Evolutionary conservation across 2,797 vertebrate genomes (phyloP).

Genomic region (Melanotaenia pygmaea): DNA sequence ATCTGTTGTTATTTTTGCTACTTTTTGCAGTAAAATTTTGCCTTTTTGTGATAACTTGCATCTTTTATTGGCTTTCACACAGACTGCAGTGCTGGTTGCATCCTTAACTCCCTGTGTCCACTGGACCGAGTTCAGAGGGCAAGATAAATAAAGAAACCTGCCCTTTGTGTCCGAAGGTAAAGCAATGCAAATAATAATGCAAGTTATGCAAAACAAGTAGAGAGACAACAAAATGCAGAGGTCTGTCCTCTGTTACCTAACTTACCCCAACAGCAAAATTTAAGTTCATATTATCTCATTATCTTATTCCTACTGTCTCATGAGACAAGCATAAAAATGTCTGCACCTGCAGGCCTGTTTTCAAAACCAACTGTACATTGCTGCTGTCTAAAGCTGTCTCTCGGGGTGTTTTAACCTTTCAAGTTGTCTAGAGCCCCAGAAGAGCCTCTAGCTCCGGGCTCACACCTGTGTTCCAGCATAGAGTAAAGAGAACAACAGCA

Average conservation of each 20-base stretch:
- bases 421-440: slow-evolving; percentile 51
- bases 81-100: neutral
- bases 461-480: slow-evolving; percentile 66
- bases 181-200: slow-evolving; percentile 5
- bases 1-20: neutral
- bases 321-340: slow-evolving; percentile 34
- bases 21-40: neutral
- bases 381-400: slow-evolving; percentile 32
- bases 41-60: neutral
- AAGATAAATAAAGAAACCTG: slow-evolving; percentile 1
- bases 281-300: slow-evolving; percentile 31
- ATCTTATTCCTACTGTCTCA: slow-evolving; percentile 27
- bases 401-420: slow-evolving; percentile 69
- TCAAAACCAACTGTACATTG: slow-evolving; percentile 33
- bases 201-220: neutral
- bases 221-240: neutral
- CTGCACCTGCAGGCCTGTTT: slow-evolving; percentile 46
- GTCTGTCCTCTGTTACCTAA: slow-evolving; percentile 7
- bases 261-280: slow-evolving; percentile 12
- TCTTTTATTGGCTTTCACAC: neutral
- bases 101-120: neutral
- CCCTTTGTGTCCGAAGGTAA: slow-evolving; percentile 1
- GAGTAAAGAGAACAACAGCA: slow-evolving; percentile 61
- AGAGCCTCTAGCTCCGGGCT: slow-evolving; percentile 60
- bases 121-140: neutral